Evolutionary conservation across 1,140 invertebrate species (phyloP).

Genomic region (Batillaria attramentaria): DNA sequence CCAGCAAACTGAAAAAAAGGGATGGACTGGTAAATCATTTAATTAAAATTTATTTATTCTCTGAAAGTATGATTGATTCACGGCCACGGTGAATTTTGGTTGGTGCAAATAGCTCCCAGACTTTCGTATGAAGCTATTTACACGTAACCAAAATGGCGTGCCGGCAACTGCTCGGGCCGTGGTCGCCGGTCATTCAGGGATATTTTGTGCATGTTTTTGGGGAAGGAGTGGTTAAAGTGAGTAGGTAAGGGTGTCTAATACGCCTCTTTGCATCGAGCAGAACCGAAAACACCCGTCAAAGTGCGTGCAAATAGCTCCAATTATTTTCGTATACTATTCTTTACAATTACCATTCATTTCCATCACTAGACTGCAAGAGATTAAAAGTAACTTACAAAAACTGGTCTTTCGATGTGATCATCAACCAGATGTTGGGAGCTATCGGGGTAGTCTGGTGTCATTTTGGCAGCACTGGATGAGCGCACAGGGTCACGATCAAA

Average conservation of each 20-base stretch:
- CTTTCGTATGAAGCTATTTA: not conserved
- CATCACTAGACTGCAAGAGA: not conserved
- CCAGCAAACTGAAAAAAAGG: constrained; percentile 65
- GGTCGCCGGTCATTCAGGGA: too few relatives aligned
- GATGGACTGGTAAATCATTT: too few relatives aligned
- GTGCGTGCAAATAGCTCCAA: not conserved
- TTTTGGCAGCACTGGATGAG: constrained; percentile 29
- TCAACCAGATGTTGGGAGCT: constrained; percentile 50
- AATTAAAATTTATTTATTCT: not conserved
- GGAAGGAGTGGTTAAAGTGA: too few relatives aligned
- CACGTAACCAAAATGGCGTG: not conserved
- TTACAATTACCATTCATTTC: not conserved
- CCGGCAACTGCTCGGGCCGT: too few relatives aligned
- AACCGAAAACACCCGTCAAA: not conserved
- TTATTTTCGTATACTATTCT: not conserved
- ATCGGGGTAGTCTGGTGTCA: constrained; percentile 46
- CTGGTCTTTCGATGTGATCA: constrained; percentile 50
- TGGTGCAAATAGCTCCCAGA: too few relatives aligned
- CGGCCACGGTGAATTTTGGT: not conserved
- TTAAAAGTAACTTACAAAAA: constrained; percentile 37
- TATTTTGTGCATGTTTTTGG: too few relatives aligned
- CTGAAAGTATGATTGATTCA: too few relatives aligned
- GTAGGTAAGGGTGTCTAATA: not conserved
- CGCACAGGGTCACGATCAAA: too few relatives aligned
- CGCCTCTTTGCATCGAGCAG: not conserved